These are phyloP conservation scores for Torymus texanus DNA, from an alignment of 2,888 invertebrate genomes.

Conservation along the genomic window DNA sequence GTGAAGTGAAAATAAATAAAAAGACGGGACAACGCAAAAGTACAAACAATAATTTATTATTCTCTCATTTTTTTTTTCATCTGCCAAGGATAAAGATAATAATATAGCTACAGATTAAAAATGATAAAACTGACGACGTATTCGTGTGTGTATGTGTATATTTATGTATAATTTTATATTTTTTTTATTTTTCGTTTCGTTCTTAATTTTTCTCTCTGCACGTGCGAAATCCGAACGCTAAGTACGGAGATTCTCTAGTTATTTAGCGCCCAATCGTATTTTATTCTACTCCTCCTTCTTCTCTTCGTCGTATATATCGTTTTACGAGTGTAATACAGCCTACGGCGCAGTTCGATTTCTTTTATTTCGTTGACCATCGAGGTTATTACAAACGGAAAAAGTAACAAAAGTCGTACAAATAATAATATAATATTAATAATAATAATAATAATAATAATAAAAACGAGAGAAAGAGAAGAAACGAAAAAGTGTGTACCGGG, in stretches of 20 bases:
- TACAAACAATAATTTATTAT: slow-evolving; percentile 69
- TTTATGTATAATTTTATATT: neutral
- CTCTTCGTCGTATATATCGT: slow-evolving; percentile 23
- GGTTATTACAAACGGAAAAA: slow-evolving; percentile 3
- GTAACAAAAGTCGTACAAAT: slow-evolving; percentile 20
- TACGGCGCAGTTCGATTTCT: neutral
- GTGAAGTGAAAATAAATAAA: slow-evolving; percentile 54
- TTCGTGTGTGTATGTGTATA: slow-evolving; percentile 22
- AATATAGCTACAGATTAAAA: slow-evolving; percentile 64
- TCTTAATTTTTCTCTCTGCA: slow-evolving; percentile 21
- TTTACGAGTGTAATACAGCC: neutral
- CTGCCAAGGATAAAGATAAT: slow-evolving; percentile 61
- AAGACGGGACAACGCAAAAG: slow-evolving; percentile 65
- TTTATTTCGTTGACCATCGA: slow-evolving; percentile 9
- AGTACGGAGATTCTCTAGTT: slow-evolving; percentile 66
- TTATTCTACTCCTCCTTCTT: slow-evolving; percentile 13
- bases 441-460: slow-evolving; percentile 12
- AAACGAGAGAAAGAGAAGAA: slow-evolving; percentile 42
- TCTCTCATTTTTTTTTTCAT: slow-evolving; percentile 37
- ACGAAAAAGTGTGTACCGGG: slow-evolving; percentile 22
- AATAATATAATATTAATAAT: slow-evolving; percentile 16
- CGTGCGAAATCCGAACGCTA: slow-evolving; percentile 65
- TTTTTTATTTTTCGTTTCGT: slow-evolving; percentile 4
- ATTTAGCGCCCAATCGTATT: slow-evolving; percentile 20
- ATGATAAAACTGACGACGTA: slow-evolving; percentile 63